Evolutionary conservation across 2,797 vertebrate species (phyloP), one percentile per base, ranked within the genome.

Genomic region (Falco naumanni): DNA sequence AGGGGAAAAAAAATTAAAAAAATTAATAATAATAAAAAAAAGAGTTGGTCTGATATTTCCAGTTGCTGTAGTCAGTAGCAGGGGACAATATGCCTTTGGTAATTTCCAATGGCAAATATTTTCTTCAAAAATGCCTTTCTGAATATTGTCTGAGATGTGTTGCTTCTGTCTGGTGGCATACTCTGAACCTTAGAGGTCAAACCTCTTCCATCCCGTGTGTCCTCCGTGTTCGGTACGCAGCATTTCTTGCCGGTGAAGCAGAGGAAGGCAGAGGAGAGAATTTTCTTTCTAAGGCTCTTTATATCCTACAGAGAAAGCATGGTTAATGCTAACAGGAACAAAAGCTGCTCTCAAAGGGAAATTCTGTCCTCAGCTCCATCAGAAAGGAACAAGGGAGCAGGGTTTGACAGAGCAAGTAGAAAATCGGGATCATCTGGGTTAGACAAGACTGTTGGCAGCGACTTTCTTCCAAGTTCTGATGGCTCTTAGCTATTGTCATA

Each of bases 161-260:
- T 88, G 53, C 50, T 84, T 77, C 20, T 79, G 47, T 12, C 60
- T 80, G 50, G 71, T 87, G 84, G 51, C 47, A 47, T 7, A 3
- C 10, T 51, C 34, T 41, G 84, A 63, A 31, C 39, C 31, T 28
- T 16, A 48, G 61, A 78, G 34, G 24, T 53, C 9, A 41, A 80
- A 6, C 2, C 19, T 64, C 53, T 76, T n/a, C 22, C 37, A 54
- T 15, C 18, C 47, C 1, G 0, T 1, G 34, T 2, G 1, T 78
- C 29, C 34, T 16, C 19, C 1, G 1, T 59, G 48, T 60, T 75
- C 1, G 0, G 15, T 13, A 33, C 39, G 28, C 50, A 51, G 22
- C 16, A 66, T 34, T 85, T 68, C 69, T 64, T 33, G 34, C 5
- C 3, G 2, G 66, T 2, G 6, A 65, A 43, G 45, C 45, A 60